These are phyloP conservation scores for Phyto melanocephala DNA, from an alignment of 2,888 invertebrate genomes.

Conservation along the genomic window DNA sequence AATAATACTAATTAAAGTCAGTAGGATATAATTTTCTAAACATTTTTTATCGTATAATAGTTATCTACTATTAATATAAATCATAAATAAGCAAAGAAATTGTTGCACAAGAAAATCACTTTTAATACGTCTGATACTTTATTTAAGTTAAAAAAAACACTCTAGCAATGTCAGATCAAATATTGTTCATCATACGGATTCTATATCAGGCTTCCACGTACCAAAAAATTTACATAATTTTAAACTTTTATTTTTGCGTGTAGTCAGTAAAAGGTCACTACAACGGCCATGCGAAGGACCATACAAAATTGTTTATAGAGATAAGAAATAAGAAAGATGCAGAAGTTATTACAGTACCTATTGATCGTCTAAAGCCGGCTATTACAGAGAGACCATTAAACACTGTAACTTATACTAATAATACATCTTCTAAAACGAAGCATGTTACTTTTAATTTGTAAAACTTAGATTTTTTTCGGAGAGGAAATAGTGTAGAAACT, in stretches of 20 bases:
- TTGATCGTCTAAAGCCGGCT: background rate
- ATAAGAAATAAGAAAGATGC: background rate
- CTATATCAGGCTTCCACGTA: background rate
- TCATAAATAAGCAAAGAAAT: too few relatives aligned
- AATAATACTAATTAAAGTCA: too few relatives aligned
- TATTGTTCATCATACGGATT: background rate
- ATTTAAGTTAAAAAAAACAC: too few relatives aligned
- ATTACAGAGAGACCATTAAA: constrained; percentile 1
- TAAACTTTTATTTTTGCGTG: background rate
- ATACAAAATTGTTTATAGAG: background rate
- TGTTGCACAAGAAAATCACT: constrained; percentile 32
- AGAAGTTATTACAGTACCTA: background rate
- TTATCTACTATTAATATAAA: too few relatives aligned
- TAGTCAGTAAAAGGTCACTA: background rate
- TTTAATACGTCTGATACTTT: background rate
- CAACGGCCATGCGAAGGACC: background rate
- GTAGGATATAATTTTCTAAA: too few relatives aligned
- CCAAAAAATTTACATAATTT: background rate
- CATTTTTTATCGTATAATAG: too few relatives aligned
- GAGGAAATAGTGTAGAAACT: too few relatives aligned
- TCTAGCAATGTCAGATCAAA: background rate
- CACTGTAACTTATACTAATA: too few relatives aligned
- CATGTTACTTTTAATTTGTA: too few relatives aligned
- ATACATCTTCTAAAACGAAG: too few relatives aligned
- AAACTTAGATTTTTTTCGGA: too few relatives aligned